Evolutionary conservation across 2,113 vertebrate genomes (phyloP), one percentile per base, ranked within the genome.

Genomic region (Lagenorhynchus albirostris): DNA sequence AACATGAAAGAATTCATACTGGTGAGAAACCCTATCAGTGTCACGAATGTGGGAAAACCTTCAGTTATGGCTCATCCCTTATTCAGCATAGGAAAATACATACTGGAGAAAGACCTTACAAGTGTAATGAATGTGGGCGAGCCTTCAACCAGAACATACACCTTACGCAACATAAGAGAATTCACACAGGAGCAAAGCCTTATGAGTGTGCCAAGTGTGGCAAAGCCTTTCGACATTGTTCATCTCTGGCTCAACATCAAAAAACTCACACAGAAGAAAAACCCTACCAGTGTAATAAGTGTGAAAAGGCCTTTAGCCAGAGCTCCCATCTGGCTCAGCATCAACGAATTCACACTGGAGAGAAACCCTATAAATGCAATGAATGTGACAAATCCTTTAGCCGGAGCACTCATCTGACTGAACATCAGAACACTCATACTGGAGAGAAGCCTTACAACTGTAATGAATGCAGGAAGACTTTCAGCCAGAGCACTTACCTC

Each of bases 91-190:
- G 97, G 87, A 98, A 97, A 65, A 98, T 98, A 76, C 98, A 98
- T 11, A 98, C 98, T 12, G 98, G 98, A 68, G 97, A 98, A 83
- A 93, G 97, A 74, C 98, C 98, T 0, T 98, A 97, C 44, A 98
- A 98, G 67, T 98, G 98, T 71, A 95, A 44, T 18, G 98, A 98
- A 33, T 98, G 98, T 38, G 98, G 96, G 31, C 80, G 96, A 87
- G 97, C 97, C 47, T 98, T 98, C 96, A 98, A 97, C 92, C 98
- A 98, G 95, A 98, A 97, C 84, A 98, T 98, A 86, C 98, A 98
- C 60, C 98, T 98, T 41, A 98, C 95, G 0, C 98, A 98, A 38
- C 98, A 98, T 44, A 97, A 97, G 80, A 96, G 97, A 50, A 98
- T 97, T 67, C 98, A 98, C 90, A 95, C 98, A 0, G 98, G 98